Evolutionary conservation across 2,113 vertebrate genomes (phyloP).

Genomic region (Ramphastos sulfuratus): DNA sequence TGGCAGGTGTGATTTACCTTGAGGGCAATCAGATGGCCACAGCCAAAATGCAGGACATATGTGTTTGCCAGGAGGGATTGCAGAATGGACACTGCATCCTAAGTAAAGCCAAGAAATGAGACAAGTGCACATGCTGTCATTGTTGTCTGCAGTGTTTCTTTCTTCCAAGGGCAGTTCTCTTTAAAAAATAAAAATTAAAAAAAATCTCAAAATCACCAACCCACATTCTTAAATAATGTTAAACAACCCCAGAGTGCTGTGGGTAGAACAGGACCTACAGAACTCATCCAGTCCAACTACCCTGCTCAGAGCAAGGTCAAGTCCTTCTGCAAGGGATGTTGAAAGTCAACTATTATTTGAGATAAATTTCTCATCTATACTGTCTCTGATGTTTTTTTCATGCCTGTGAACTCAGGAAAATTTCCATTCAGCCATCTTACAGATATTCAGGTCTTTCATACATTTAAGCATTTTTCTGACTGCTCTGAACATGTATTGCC

Average conservation of each 20-base stretch:
- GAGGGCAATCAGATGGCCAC: constrained; percentile 21
- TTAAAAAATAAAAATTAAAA: background rate
- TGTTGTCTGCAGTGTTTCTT: background rate
- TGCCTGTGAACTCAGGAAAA: background rate
- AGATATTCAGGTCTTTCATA: background rate
- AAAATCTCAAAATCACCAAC: background rate
- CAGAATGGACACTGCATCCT: background rate
- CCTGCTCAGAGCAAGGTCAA: background rate
- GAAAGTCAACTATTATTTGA: background rate
- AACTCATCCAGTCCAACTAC: background rate
- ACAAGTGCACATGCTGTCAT: background rate
- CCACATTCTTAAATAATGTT: background rate
- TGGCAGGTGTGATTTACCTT: constrained; percentile 44
- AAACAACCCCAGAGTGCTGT: background rate
- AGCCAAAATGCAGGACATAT: background rate
- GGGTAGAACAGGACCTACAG: background rate
- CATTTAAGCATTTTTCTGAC: background rate
- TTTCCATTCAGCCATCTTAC: background rate
- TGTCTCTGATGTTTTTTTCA: background rate
- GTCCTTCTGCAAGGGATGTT: background rate
- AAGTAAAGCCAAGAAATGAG: constrained; percentile 24
- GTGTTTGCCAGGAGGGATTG: constrained; percentile 20
- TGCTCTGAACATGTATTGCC: background rate
- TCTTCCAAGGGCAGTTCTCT: background rate
- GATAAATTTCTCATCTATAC: background rate